These are phyloP conservation scores for Caracal caracal DNA, from an alignment of 2,113 vertebrate species.

Conservation along the genomic window DNA sequence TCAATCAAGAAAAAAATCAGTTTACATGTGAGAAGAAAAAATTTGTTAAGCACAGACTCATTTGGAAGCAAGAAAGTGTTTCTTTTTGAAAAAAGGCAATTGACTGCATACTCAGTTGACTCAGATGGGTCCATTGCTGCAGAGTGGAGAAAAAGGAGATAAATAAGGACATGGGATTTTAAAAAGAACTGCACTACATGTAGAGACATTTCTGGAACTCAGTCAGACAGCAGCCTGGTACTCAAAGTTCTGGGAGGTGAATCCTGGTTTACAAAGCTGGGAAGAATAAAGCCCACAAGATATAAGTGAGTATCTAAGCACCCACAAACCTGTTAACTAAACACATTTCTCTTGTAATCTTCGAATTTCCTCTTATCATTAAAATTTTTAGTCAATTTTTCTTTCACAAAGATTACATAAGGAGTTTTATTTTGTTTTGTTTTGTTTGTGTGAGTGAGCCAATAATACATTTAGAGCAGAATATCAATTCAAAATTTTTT, in stretches of 20 bases:
- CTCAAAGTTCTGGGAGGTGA: not conserved
- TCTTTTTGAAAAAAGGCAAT: not conserved
- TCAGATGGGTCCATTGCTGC: not conserved
- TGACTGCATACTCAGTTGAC: not conserved
- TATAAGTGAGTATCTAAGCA: not conserved
- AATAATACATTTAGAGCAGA: not conserved
- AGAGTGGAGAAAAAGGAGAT: not conserved
- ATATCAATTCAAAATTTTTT: conserved; percentile 15
- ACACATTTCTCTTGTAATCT: not conserved
- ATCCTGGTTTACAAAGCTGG: conserved; percentile 11
- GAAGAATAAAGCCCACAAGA: not conserved
- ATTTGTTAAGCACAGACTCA: not conserved
- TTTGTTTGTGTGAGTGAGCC: not conserved
- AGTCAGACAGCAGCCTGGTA: not conserved
- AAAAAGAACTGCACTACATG: not conserved
- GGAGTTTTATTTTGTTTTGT: not conserved
- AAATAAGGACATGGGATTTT: not conserved
- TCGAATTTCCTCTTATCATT: not conserved
- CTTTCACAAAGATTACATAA: not conserved
- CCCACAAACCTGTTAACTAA: not conserved
- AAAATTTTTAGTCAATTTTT: not conserved
- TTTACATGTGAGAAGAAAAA: conserved; percentile 15
- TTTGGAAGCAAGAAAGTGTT: not conserved
- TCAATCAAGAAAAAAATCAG: not conserved
- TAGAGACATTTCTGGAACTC: conserved; percentile 7